Evolutionary conservation across 1,140 invertebrate genomes (phyloP).

Genomic region (Cydia splendana): DNA sequence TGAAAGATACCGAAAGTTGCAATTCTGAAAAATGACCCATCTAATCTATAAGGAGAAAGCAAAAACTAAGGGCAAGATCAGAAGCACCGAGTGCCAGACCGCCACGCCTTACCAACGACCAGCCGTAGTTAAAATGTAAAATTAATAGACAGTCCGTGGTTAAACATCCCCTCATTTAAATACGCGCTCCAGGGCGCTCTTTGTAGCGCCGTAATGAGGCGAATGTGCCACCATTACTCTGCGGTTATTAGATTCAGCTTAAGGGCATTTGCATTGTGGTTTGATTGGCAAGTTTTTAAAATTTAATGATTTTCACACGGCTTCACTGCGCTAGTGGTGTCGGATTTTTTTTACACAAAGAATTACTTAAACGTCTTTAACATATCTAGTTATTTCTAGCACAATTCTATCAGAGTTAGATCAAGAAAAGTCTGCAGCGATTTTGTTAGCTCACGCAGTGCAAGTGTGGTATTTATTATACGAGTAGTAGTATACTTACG

Average conservation of each 20-base stretch:
- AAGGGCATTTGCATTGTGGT: conserved; percentile 53
- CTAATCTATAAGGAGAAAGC: not conserved
- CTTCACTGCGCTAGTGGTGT: conserved; percentile 21
- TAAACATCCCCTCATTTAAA: conserved; percentile 30
- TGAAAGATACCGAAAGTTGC: too few relatives aligned
- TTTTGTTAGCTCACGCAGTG: too few relatives aligned
- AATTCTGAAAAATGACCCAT: too few relatives aligned
- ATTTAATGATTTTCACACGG: conserved; percentile 17
- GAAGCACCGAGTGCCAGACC: not conserved
- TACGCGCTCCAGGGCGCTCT: conserved; percentile 17
- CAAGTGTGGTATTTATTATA: too few relatives aligned
- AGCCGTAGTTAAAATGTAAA: conserved; percentile 7
- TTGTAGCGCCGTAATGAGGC: conserved; percentile 23
- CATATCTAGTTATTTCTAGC: too few relatives aligned
- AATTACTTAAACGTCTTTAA: too few relatives aligned
- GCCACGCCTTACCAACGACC: conserved; percentile 10
- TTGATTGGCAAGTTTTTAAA: conserved; percentile 23
- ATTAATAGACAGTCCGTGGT: conserved; percentile 25
- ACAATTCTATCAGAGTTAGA: too few relatives aligned
- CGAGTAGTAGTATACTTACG: too few relatives aligned
- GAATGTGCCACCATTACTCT: conserved; percentile 7
- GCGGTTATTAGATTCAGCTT: conserved; percentile 64
- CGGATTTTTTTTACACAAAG: not conserved
- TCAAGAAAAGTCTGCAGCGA: too few relatives aligned
- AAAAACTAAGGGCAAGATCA: not conserved